Evolutionary conservation across 2,888 invertebrate genomes (phyloP), one percentile per base, ranked within the genome.

Genomic region (Hypolimnas misippus): DNA sequence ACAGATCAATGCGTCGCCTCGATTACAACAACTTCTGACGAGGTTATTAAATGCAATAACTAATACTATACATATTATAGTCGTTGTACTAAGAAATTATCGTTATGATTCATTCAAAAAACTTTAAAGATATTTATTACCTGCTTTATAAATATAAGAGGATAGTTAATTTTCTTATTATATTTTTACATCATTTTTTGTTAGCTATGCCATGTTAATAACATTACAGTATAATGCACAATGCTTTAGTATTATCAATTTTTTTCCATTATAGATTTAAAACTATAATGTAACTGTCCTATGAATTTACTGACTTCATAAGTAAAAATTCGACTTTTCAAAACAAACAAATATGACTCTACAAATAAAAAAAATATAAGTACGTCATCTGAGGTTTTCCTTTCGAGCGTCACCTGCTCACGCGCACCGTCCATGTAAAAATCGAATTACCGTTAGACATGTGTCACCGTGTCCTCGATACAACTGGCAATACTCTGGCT

Each of bases 381-480:
- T 17, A 16, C 21, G 19, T 57, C 56, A 55, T 62, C 42, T 49
- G 55, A 59, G 63, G 65, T 70, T 73, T 71, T 70, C 68, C 71
- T 71, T 68, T 74, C 72, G 64, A 57, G 61, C 61, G 64, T 75
- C 71, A 82, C 77, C 77, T 76, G 77, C 76, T 76, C 76, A 74
- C 70, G 76, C 71, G 74, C 71, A 72, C 68, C 65, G 70, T 49
- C 75, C 70, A 75, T 78, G 80, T 85, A 83, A 86, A 87, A 87
- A 84, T 83, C 76, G 78, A 77, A 78, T 86, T 85, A 89, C 91
- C 89, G 91, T 89, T 91, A 91, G 89, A 87, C 84, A 82, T 91
- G 89, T 89, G 88, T 88, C 89, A 89, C 86, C 86, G 85, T 76
- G 90, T 79, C 89, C 91, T 89, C 89, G 77, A 82, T 89, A 79